Base-by-base conservation (phyloP, 2,113 vertebrate species). In the Nothobranchius kuhntae region DNA sequence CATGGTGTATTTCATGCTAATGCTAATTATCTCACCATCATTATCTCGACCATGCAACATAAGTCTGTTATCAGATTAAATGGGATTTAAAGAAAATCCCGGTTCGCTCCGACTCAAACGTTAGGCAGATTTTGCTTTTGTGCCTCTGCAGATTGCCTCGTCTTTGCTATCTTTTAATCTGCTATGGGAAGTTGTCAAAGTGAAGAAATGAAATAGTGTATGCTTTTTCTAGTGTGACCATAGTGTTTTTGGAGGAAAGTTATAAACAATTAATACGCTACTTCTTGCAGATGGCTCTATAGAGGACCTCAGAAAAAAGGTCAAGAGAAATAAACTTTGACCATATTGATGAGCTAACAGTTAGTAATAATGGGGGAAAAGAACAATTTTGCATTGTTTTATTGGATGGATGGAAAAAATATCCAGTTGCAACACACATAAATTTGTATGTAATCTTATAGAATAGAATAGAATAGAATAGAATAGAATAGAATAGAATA, bases 21-120 rank as follows among this genome's bases (percentile, higher is more conserved):
- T 68, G 76, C 75, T 68, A 75, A 85, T 81, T 73, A 71, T 68
- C 71, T 77, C 30, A 4, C 15, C 14, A 1, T 62, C 44, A 54
- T 73, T 70, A 71, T 79, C 61, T 77, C 50, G 40, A 71, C 76
- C 60, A 30, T 71, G 75, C 42, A 54, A 59, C 51, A 48, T 6
- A 58, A 52, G 70, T 59, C 57, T 78, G 68, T 13, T 72, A 14
- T 57, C 53, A 54, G 26, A 54, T 35, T 5, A 35, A 55, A 14
- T 15, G 53, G 2, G 48, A 51, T 73, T 75, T 56, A n/a, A 40
- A 63, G 35, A n/a, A n/a, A 36, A 55, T 3, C 36, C 30, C 9
- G 9, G 10, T 21, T 57, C 12, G 10, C 42, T 57, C 13, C 17
- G 9, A 45, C 44, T 51, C 47, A 9, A 50, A 50, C 47, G 7